These are phyloP conservation scores for Micronycteris hirsuta DNA, from an alignment of 2,113 vertebrate genomes.

Conservation along the genomic window DNA sequence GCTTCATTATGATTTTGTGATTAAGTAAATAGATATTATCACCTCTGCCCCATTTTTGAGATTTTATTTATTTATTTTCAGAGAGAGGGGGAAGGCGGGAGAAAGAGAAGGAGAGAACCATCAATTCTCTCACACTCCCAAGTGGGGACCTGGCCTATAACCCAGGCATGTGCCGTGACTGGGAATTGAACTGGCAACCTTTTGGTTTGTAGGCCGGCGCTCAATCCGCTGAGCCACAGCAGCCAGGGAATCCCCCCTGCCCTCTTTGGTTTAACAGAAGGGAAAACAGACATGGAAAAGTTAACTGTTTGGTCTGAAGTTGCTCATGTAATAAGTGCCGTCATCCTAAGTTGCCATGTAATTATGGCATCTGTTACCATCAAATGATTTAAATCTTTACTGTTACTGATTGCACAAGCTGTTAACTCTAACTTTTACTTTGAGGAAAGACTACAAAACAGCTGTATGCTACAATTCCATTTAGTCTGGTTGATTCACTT, in stretches of 20 bases:
- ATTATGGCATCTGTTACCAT: conserved; percentile 27
- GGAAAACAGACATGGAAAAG: neutral
- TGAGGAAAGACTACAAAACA: neutral
- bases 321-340: neutral
- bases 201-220: too few relatives aligned
- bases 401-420: conserved; percentile 1
- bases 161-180: too few relatives aligned
- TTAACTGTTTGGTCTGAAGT: conserved; percentile 10
- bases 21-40: neutral
- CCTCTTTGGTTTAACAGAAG: neutral
- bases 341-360: conserved; percentile 22
- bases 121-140: too few relatives aligned
- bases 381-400: conserved; percentile 18
- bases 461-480: neutral
- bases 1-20: neutral
- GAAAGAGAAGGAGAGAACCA: too few relatives aligned
- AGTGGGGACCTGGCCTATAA: too few relatives aligned
- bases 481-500: neutral
- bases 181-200: too few relatives aligned
- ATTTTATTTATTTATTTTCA: too few relatives aligned
- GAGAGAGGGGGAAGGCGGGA: too few relatives aligned
- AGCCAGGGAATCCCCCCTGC: too few relatives aligned
- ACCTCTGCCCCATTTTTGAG: too few relatives aligned
- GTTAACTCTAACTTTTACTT: neutral
- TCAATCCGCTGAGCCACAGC: too few relatives aligned